Percentiles rank a stretch among this genome's conserved stretches.
Conservation (phyloP, 2,888 invertebrate genomes). For the Quadriops clusia region DNA sequence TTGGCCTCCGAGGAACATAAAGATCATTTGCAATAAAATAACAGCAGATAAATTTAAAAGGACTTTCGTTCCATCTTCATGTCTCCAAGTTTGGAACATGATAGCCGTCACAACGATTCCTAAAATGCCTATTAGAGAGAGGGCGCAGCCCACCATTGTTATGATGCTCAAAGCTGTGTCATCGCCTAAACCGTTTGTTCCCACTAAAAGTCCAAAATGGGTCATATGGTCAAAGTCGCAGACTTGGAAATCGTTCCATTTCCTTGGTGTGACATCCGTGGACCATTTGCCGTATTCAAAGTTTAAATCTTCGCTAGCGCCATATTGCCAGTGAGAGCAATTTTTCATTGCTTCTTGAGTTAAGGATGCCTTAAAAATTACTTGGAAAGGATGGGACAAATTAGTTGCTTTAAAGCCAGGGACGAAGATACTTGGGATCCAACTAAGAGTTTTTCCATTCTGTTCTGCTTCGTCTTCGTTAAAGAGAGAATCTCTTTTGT, state of each 20-base stretch:
- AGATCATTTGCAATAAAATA: conserved; percentile 34
- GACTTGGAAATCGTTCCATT: conserved; percentile 35
- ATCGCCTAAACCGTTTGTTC: conserved; percentile 28
- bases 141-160: conserved; percentile 38
- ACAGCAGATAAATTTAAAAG: conserved; percentile 42
- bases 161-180: conserved; percentile 36
- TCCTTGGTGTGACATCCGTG: no score
- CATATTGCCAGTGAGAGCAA: conserved; percentile 42
- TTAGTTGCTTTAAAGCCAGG: conserved; percentile 39
- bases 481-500: no score
- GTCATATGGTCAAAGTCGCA: conserved; percentile 43
- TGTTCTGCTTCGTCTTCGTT: conserved; percentile 5
- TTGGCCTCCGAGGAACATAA: no score
- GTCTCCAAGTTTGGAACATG: conserved; percentile 44
- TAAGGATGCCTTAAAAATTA: conserved; percentile 35
- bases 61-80: conserved; percentile 45
- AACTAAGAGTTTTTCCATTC: no score
- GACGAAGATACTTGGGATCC: conserved; percentile 44
- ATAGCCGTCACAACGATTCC: conserved; percentile 39
- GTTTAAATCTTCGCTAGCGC: no score
- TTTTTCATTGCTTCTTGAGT: conserved; percentile 19
- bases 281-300: no score
- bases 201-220: conserved; percentile 43
- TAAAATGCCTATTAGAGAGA: conserved; percentile 38
- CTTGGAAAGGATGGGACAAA: conserved; percentile 38